phyloP scores from a whole-genome alignment of 2,888 invertebrate species.

The Tenthredo livida region DNA sequence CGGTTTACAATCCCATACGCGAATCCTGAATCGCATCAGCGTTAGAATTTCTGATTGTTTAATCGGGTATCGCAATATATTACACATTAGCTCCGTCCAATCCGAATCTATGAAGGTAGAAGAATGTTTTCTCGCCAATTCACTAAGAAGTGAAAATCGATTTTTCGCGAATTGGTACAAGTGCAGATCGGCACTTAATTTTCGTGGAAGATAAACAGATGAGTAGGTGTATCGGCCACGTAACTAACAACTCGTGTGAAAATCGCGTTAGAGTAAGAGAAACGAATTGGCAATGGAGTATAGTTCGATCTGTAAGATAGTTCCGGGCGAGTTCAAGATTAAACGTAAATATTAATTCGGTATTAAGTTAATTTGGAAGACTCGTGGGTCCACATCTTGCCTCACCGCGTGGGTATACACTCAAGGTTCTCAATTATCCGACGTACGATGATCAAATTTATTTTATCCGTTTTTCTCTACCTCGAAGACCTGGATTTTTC shows the following conservation, averaged over 20 bases:
- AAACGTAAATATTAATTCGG: conserved; percentile 35
- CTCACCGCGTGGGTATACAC: background rate
- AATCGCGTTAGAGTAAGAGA: background rate
- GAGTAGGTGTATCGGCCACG: background rate
- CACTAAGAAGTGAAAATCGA: no score
- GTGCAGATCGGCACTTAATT: no score
- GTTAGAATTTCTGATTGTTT: no score
- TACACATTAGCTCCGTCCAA: no score
- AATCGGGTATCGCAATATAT: no score
- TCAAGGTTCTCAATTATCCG: background rate
- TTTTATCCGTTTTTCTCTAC: background rate
- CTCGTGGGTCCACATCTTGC: background rate
- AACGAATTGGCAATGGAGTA: background rate
- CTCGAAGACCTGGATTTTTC: background rate
- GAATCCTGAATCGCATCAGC: no score
- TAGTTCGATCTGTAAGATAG: background rate
- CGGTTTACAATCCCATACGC: no score
- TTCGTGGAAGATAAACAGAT: no score
- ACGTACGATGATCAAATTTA: background rate
- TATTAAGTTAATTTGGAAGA: background rate
- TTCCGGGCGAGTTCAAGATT: background rate
- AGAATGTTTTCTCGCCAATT: no score
- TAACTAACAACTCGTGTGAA: background rate
- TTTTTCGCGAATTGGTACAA: no score
- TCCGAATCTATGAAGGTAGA: no score